Evolutionary conservation across 2,113 vertebrate species (phyloP), one percentile per base, ranked within the genome.

Genomic region (Dryoscopus gambensis): DNA sequence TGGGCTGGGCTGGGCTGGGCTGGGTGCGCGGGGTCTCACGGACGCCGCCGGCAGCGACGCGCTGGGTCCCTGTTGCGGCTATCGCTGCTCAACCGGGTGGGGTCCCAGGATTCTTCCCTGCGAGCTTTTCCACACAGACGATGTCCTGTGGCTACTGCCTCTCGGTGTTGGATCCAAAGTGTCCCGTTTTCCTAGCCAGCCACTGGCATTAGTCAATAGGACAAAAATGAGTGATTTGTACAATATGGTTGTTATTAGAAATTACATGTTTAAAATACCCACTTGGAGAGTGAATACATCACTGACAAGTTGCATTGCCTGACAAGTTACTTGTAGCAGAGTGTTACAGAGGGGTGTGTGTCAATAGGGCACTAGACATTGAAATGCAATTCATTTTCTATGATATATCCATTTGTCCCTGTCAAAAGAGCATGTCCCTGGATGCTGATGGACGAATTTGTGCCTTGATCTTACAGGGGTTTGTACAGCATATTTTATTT

Each of bases 1-100:
- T 9, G 59, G 8, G 20, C 73, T 8, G 27, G 2, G 11, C 69
- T 6, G 30, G 25, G 5, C 74, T 11, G 64, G n/a, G 47, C n/a
- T 52, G 5, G 3, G 3, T 13, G 22, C 27, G 1, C 18, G 15
- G 68, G 4, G 17, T 15, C 44, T 0, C 40, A 1, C 42, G 4
- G 62, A 18, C 21, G 18, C 12, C 5, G 3, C 35, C 2, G 69
- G 63, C 12, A 8, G 42, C 3, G 4, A 6, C 7, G n/a, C 13
- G 3, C 40, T 7, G 1, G 5, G 12, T 53, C 33, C 53, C 30
- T 6, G 25, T 1, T 15, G 62, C 46, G 21, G 63, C 77, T 11
- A 0, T 13, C 23, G 11, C 86, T 74, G 39, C n/a, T 25, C 11
- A 8, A 5, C 40, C n/a, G 46, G 20, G 14, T 42, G 53, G 14